Evolutionary conservation across 2,113 vertebrate species (phyloP), one percentile per base, ranked within the genome.

Genomic region (Tinamus guttatus): DNA sequence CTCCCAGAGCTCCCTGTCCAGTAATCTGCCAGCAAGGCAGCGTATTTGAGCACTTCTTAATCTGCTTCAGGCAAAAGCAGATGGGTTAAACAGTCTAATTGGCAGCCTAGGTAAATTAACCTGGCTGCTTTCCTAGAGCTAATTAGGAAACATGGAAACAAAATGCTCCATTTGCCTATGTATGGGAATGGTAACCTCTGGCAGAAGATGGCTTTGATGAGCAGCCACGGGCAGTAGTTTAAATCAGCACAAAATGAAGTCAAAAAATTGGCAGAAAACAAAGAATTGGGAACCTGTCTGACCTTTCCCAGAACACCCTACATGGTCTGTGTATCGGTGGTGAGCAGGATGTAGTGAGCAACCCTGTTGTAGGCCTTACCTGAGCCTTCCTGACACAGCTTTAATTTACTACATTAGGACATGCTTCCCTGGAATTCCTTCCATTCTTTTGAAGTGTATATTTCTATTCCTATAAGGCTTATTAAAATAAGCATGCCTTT

Each of bases 61-160:
- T 47, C 83, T 1, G 78, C 95, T 89, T 81, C 91, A 89, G 91
- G 91, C 93, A 95, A 93, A 97, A 96, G 93, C 96, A 97, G 95
- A 97, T 97, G 96, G 95, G 93, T 96, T 95, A 95, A 95, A 86
- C 92, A 94, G 71, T 27, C 91, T 96, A 93, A 97, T 62, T 94
- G 94, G 96, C 93, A 92, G 83, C 94, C 95, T 97, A 96, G 95
- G 96, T 97, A 96, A 97, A 96, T 96, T 93, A 96, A 97, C 96
- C 95, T 97, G 96, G 96, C 94, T 95, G 93, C 94, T 94, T 96
- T 97, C 95, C 96, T 96, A 93, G 89, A 96, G 81, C 86, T 96
- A 96, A 96, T 96, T 94, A 96, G 96, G 65, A 94, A 77, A 95
- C 93, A 94, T 40, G 84, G 93, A 97, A 97, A 94, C 93, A 94